These are phyloP conservation scores for Galbula dea DNA, from an alignment of 2,113 vertebrate species.

Conservation along the genomic window DNA sequence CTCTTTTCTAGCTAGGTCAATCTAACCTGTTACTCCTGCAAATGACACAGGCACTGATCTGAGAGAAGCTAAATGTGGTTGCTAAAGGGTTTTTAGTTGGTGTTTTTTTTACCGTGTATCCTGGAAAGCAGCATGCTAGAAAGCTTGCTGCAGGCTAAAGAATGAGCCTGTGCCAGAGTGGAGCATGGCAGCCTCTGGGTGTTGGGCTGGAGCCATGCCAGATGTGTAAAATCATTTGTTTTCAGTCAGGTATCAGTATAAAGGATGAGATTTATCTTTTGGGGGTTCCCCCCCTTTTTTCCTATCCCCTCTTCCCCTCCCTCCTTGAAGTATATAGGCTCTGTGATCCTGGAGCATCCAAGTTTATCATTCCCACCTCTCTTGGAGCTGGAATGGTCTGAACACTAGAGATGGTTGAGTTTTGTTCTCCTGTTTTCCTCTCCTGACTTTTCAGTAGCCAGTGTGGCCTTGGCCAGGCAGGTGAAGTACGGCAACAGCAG, in stretches of 20 bases:
- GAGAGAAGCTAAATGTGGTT: neutral
- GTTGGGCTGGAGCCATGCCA: neutral
- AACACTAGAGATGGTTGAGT: neutral
- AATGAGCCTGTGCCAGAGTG: neutral
- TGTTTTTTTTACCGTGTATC: neutral
- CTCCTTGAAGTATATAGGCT: neutral
- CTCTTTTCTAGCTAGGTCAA: neutral
- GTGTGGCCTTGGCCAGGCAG: neutral
- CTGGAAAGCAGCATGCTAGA: neutral
- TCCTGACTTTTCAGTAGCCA: neutral
- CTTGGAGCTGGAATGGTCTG: neutral
- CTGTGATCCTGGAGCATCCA: neutral
- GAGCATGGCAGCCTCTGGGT: neutral
- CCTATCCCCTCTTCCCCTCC: accelerated
- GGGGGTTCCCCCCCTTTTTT: accelerated
- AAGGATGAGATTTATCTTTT: neutral
- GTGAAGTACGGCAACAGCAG: neutral
- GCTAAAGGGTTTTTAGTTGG: neutral
- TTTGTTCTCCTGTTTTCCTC: neutral
- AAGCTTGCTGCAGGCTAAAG: neutral
- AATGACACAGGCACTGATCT: neutral
- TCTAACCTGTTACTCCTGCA: slow-evolving; percentile 3
- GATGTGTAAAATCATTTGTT: neutral
- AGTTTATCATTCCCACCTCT: neutral
- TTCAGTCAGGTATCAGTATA: neutral